Evolutionary conservation across 2,113 vertebrate species (phyloP).

Genomic region (Loxodonta africana): DNA sequence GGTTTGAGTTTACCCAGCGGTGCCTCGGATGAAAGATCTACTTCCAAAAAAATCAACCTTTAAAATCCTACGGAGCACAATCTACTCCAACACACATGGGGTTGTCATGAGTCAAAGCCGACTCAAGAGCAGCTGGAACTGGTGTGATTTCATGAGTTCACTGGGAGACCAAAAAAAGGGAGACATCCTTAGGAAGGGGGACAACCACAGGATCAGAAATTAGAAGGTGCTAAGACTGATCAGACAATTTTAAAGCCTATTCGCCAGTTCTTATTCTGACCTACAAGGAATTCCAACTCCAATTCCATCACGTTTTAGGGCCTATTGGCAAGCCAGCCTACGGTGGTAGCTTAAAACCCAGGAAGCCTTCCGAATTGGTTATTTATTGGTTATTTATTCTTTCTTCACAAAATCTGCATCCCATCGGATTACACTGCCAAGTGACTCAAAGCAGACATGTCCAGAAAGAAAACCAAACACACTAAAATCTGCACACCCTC

Average conservation of each 20-base stretch:
- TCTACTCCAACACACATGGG: background rate
- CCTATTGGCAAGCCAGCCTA: background rate
- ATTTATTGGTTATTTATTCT: conserved; percentile 6
- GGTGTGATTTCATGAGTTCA: background rate
- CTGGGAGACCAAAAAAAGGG: background rate
- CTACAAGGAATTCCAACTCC: background rate
- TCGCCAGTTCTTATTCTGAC: background rate
- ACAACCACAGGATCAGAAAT: background rate
- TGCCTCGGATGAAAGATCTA: background rate
- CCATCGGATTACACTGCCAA: conserved; percentile 2
- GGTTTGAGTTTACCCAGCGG: background rate
- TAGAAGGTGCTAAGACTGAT: background rate
- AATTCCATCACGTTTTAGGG: background rate
- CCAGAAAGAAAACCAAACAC: conserved; percentile 28
- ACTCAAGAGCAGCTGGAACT: background rate
- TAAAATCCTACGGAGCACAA: background rate
- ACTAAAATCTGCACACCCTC: background rate
- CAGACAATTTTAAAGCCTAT: background rate
- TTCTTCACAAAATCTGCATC: conserved; percentile 32
- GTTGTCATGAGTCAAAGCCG: background rate
- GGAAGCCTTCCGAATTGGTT: background rate
- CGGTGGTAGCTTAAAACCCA: background rate
- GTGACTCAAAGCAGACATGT: conserved; percentile 39
- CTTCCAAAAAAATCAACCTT: background rate
- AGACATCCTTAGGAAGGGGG: background rate